Percentiles rank a stretch among this genome's conserved stretches.
Conservation (phyloP, 2,888 invertebrate species). For the Archaeoteleia sp. region DNA sequence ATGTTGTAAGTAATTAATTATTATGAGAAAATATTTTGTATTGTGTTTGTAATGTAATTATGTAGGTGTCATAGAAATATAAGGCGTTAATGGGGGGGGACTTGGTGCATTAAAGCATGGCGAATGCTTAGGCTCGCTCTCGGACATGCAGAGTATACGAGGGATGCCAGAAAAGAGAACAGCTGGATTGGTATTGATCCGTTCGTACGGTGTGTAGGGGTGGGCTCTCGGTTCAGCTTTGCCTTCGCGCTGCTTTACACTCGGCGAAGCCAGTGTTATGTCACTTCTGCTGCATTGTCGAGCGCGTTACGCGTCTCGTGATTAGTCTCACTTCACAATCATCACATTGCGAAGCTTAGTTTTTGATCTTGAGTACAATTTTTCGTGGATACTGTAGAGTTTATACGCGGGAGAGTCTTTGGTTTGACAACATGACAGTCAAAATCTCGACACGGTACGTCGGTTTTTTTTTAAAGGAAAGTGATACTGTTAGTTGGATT, state of each 20-base stretch:
- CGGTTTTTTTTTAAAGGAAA: conserved; percentile 2
- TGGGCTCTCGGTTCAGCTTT: conserved; percentile 55
- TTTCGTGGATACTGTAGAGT: no score
- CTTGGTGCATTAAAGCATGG: no score
- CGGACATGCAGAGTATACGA: conserved; percentile 53
- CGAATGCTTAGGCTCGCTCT: neutral
- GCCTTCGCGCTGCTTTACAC: conserved; percentile 58
- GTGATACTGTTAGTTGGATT: no score
- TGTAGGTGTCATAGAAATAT: no score
- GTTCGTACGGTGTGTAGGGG: conserved; percentile 61
- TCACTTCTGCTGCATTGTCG: conserved; percentile 63
- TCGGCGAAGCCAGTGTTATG: conserved; percentile 64
- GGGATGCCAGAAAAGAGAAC: conserved; percentile 70
- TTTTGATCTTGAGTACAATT: neutral
- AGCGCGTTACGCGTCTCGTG: conserved; percentile 48
- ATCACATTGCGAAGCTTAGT: conserved; percentile 22
- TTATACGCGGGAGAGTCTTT: no score
- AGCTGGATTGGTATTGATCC: conserved; percentile 73
- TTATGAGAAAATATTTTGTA: no score
- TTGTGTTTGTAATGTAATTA: no score
- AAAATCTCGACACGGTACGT: conserved; percentile 70
- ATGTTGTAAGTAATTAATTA: no score
- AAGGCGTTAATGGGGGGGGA: no score
- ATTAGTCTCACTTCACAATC: conserved; percentile 16
- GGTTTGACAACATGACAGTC: conserved; percentile 65